A percentile compares a stretch with the other conserved stretches of the same genome.
Evolutionary conservation across 35 echinoderm and acorn worm species (phyloP).

Genomic region (Diadema setosum): DNA sequence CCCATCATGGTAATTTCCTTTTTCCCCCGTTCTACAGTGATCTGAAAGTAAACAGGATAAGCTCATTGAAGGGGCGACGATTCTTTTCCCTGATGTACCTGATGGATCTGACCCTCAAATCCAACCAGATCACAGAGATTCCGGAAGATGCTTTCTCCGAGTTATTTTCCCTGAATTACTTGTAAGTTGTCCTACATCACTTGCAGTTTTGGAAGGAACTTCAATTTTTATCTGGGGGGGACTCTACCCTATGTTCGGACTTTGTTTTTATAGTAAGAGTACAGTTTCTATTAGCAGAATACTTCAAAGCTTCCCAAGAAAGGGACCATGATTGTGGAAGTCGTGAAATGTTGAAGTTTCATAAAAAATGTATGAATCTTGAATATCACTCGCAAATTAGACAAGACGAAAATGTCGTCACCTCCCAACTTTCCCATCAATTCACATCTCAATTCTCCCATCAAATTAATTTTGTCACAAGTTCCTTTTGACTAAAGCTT

Average conservation of each 20-base stretch:
- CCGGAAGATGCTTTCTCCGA: slow-evolving; percentile 41
- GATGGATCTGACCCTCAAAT: slow-evolving; percentile 45
- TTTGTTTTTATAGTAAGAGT: background rate
- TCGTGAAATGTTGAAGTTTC: background rate
- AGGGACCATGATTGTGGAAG: background rate
- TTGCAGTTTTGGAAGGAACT: background rate
- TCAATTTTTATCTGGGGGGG: background rate
- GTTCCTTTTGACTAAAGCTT: no score
- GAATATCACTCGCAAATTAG: no score
- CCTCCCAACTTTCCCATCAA: no score
- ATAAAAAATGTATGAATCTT: background rate
- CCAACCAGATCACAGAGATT: slow-evolving; percentile 49
- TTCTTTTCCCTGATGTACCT: slow-evolving; percentile 46
- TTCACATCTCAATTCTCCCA: no score
- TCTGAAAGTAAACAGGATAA: slow-evolving; percentile 59
- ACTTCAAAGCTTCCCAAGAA: background rate
- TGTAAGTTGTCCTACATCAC: slow-evolving; percentile 46
- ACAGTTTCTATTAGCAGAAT: background rate
- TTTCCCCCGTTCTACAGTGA: slow-evolving; percentile 28
- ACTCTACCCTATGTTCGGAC: background rate
- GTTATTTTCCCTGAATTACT: slow-evolving; percentile 22
- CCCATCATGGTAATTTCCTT: background rate
- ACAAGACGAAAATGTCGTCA: no score
- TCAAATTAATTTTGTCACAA: no score
- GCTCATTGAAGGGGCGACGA: slow-evolving; percentile 22